Base-by-base conservation (phyloP, 2,113 vertebrate genomes). In the Pungitius pungitius region DNA sequence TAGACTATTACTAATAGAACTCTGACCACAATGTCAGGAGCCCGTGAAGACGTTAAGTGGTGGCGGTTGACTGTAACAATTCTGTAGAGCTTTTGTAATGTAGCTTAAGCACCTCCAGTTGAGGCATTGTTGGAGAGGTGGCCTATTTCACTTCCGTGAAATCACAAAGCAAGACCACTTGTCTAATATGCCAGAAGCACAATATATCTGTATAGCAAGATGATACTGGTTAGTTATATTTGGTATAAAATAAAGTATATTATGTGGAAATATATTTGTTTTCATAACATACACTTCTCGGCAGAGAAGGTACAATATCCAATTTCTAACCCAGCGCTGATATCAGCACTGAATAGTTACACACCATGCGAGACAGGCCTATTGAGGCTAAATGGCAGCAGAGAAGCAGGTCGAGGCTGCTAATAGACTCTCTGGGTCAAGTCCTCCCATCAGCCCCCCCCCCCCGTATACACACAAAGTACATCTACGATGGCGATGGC, bases 1-100 rank as follows among this genome's bases (percentile, higher is more conserved):
- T 81, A 78, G 76, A 84, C 56, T 73, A n/a, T 57, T 35, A 24
- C 77, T 69, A 57, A 78, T 71, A 49, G 15, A 73, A 72, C 77
- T 13, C 1, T 4, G 2, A 73, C 68, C 74, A 30, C 42, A 33
- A 39, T 59, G 66, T 81, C 52, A 62, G n/a, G 37, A 47, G 56
- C 52, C 43, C 40, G 73, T 75, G 59, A 35, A 52, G 61, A 40
- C 56, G 33, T 45, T 66, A 7, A 51, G 63, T 76, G 78, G 73
- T 30, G 30, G 30, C 30, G 58, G 69, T 45, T 60, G 67, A 78
- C 74, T 73, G 49, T 6, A 59, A 56, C 49, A 57, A 63, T 75
- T 13, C 45, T 74, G 68, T 67, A 58, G 70, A 58, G 52, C 82
- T 52, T 75, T 47, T 14, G 11, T 26, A 45, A 81, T 78, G 27